Percentiles rank a stretch among this genome's conserved stretches.
Evolutionary conservation across 2,797 vertebrate genomes (phyloP).

Genomic region (Melanotaenia pygmaea): DNA sequence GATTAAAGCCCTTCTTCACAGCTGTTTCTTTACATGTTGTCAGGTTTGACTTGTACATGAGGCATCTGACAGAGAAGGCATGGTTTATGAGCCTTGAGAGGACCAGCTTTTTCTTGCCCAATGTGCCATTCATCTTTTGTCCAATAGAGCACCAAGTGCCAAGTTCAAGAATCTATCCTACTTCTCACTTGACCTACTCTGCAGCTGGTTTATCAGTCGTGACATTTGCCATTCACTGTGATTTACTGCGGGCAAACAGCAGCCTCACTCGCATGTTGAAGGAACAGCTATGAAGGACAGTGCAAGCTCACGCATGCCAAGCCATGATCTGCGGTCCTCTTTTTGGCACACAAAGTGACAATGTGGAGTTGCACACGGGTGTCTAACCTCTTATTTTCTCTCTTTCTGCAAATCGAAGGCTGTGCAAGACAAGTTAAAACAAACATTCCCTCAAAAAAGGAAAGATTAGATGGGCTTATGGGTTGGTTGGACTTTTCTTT

Average conservation of each 20-base stretch:
- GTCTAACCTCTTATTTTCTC: conserved; percentile 50
- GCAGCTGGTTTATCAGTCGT: conserved; percentile 24
- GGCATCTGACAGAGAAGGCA: conserved; percentile 24
- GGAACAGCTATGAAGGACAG: conserved; percentile 31
- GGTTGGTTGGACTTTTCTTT: neutral
- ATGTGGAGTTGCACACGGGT: conserved; percentile 32
- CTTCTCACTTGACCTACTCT: conserved; percentile 12
- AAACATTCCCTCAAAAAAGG: conserved; percentile 37
- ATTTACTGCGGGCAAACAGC: conserved; percentile 37
- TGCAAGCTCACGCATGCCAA: conserved; percentile 38
- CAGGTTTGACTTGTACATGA: conserved; percentile 31
- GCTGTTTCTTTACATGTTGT: conserved; percentile 38
- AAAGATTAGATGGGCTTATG: conserved; percentile 14
- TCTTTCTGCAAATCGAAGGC: conserved; percentile 29
- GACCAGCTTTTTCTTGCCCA: conserved; percentile 56
- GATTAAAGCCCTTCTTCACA: conserved; percentile 32
- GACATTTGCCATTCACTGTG: conserved; percentile 23
- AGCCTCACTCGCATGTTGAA: conserved; percentile 23
- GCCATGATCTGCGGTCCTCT: conserved; percentile 46
- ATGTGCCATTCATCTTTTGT: conserved; percentile 60
- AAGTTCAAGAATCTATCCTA: conserved; percentile 26
- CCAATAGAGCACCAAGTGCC: conserved; percentile 28
- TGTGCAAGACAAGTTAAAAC: conserved; percentile 43
- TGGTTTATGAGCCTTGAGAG: conserved; percentile 43
- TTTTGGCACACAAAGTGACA: conserved; percentile 44